phyloP scores from a whole-genome alignment of 2,888 invertebrate genomes.

The Agelastica alni region DNA sequence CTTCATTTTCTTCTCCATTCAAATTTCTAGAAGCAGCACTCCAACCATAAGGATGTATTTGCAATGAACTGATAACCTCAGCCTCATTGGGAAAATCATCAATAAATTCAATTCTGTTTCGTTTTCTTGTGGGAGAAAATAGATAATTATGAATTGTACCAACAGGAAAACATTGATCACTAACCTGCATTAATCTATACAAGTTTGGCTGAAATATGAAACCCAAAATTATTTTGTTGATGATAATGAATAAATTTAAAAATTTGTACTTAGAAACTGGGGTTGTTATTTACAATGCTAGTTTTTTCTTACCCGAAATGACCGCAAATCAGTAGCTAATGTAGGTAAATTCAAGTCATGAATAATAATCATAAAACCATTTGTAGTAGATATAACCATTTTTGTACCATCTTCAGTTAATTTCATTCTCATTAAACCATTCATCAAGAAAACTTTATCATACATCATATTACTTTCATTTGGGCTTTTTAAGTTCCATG shows the following conservation, averaged over 20 bases:
- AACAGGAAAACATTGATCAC: conserved; percentile 78
- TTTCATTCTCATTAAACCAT: conserved; percentile 83
- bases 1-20: conserved; percentile 81
- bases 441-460: conserved; percentile 84
- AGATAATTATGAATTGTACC: conserved; percentile 81
- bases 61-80: conserved; percentile 85
- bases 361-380: conserved; percentile 86
- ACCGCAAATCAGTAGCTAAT: conserved; percentile 77
- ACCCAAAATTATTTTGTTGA: no score
- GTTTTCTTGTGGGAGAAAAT: conserved; percentile 71
- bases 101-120: conserved; percentile 88
- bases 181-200: conserved; percentile 87
- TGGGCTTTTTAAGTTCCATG: conserved; percentile 91
- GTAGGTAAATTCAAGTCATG: conserved; percentile 84
- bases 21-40: conserved; percentile 87
- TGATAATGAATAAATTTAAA: no score
- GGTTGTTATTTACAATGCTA: not conserved
- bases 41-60: conserved; percentile 90
- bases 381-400: conserved; percentile 88
- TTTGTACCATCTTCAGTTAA: conserved; percentile 84
- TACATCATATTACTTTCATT: conserved; percentile 78
- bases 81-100: conserved; percentile 93
- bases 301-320: conserved; percentile 72
- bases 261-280: conserved; percentile 1
- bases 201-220: conserved; percentile 79